These are phyloP conservation scores for Tinamus guttatus DNA, from an alignment of 2,113 vertebrate genomes.

Conservation along the genomic window DNA sequence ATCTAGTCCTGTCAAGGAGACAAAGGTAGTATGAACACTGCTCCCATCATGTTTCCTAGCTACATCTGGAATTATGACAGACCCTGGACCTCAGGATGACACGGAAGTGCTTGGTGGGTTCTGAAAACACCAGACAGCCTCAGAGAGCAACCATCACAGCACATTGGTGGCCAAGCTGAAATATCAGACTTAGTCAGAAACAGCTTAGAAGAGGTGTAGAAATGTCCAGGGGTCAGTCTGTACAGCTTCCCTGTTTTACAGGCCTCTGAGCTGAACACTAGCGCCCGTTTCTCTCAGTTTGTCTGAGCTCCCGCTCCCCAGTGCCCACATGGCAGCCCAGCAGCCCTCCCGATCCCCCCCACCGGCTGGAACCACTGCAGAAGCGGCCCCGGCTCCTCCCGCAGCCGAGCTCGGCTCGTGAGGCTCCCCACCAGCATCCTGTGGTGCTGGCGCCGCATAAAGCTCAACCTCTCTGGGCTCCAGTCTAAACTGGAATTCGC, in stretches of 20 bases:
- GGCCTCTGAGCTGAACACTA: not conserved
- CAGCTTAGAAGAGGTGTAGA: not conserved
- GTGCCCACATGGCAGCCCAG: not conserved
- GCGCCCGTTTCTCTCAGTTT: not conserved
- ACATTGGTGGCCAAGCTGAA: not conserved
- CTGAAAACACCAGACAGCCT: not conserved
- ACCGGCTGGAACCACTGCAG: fast-evolving
- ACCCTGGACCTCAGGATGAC: fast-evolving
- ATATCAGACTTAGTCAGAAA: not conserved
- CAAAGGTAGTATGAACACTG: not conserved
- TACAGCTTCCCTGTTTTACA: not conserved
- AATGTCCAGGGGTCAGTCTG: not conserved
- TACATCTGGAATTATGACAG: not conserved
- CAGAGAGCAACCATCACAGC: not conserved
- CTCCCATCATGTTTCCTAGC: not conserved
- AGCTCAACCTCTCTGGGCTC: constrained; percentile 22
- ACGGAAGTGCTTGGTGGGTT: not conserved
- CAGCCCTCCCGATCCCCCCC: not conserved
- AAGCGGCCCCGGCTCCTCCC: not conserved
- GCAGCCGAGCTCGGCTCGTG: not conserved
- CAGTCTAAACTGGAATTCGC: constrained; percentile 35
- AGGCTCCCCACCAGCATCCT: not conserved
- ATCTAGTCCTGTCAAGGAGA: not conserved
- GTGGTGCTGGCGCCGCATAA: not conserved
- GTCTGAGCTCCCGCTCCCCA: fast-evolving